These are phyloP conservation scores for Adelognathus sp. DNA, from an alignment of 2,888 invertebrate species.

Conservation along the genomic window DNA sequence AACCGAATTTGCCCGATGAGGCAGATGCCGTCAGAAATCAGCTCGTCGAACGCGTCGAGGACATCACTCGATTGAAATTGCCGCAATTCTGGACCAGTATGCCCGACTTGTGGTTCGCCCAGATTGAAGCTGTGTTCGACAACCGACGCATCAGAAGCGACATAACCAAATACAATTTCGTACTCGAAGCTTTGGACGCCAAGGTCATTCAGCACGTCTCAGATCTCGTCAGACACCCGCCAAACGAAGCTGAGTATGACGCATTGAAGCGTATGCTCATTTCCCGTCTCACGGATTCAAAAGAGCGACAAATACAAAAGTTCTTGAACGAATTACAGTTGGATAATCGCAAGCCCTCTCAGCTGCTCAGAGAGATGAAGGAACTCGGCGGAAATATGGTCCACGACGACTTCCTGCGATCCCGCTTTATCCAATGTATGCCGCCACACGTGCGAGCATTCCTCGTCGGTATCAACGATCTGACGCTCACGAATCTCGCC, in stretches of 20 bases:
- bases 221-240: slow-evolving; percentile 48
- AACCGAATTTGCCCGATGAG: too few relatives aligned
- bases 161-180: slow-evolving; percentile 34
- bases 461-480: slow-evolving; percentile 10
- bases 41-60: too few relatives aligned
- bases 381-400: slow-evolving; percentile 41
- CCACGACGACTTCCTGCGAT: slow-evolving; percentile 54
- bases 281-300: slow-evolving; percentile 49
- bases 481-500: slow-evolving; percentile 25
- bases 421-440: slow-evolving; percentile 46
- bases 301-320: slow-evolving; percentile 36
- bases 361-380: slow-evolving; percentile 55
- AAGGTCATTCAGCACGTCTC: slow-evolving; percentile 42
- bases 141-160: slow-evolving; percentile 34
- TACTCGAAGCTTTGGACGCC: slow-evolving; percentile 38
- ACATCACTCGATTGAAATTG: neutral
- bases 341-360: slow-evolving; percentile 54
- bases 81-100: slow-evolving; percentile 53
- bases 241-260: slow-evolving; percentile 36
- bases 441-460: slow-evolving; percentile 20
- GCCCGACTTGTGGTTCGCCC: slow-evolving; percentile 51
- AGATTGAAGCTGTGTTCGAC: slow-evolving; percentile 51
- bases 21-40: too few relatives aligned
- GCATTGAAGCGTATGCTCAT: slow-evolving; percentile 48
- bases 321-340: slow-evolving; percentile 52